Base-by-base conservation (phyloP, 2,888 invertebrate genomes). In the Brachyopa scutellaris region DNA sequence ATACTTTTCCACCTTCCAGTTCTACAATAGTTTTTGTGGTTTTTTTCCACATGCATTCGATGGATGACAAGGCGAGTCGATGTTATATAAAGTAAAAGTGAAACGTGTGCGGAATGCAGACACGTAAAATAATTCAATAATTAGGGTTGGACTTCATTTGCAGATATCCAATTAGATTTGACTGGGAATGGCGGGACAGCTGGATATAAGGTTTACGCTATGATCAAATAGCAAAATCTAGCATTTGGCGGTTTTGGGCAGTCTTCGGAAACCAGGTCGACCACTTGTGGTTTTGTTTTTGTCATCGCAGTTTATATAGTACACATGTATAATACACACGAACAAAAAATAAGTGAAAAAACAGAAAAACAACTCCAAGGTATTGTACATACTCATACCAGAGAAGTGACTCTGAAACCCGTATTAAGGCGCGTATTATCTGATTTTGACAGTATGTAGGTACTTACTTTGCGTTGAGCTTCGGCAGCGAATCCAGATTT, bases 391-490 rank as follows among this genome's bases (percentile, higher is more conserved):
- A 26, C n/a, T n/a, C n/a, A n/a, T n/a, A n/a, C n/a, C n/a, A n/a
- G 61, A 53, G 59, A 76, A 29, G 38, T 33, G 55, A 45, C 45
- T 29, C 5, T 15, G 49, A 36, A 73, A 79, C 73, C 7, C 33
- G 73, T 61, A n/a, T n/a, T n/a, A n/a, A n/a, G n/a, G n/a, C n/a
- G n/a, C n/a, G n/a, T n/a, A n/a, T n/a, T n/a, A n/a, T n/a, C n/a
- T n/a, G n/a, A n/a, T n/a, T n/a, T n/a, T n/a, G n/a, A n/a, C n/a
- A n/a, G 6, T 23, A 62, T 36, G 4, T n/a, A 11, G 21, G 36
- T 86, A 88, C 93, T 93, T 91, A 98, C 98, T 95, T 97, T 98
- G 90, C 96, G 94, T 91, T 98, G 97, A 62, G 97, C 97, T 91
- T 98, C 98, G 74, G 97, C 97, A 87, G 97, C 98, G 92, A 97